Base-by-base conservation (phyloP, 2,888 invertebrate genomes). In the Augochlorella aurata region DNA sequence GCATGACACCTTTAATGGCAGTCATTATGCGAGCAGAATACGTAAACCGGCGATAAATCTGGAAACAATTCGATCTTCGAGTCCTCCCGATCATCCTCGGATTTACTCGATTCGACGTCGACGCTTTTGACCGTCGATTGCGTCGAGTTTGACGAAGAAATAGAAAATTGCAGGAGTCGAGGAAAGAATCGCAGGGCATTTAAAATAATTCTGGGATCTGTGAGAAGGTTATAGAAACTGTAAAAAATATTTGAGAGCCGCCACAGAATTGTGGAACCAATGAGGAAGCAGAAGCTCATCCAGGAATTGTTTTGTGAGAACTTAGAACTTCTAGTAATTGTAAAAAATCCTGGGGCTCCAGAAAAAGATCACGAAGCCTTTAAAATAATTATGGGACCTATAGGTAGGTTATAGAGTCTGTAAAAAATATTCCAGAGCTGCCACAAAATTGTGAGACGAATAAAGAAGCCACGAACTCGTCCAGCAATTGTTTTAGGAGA, bases 11-110 rank as follows among this genome's bases (percentile, higher is more conserved):
- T 65, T 45, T 68, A 86, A 68, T 69, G 81, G 66, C 52, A 67
- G 71, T 85, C 71, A 84, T 87, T 84, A 85, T 73, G 52, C 76
- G 77, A 63, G 10, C 58, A 50, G 69, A 81, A 81, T 79, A 83
- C 81, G 54, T 58, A 65, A 78, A 66, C 52, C 54, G 49, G 71
- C 78, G 77, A 77, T 84, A 77, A 82, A 83, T 78, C 83, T 63
- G 18, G 8, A 29, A n/a, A 38, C 75, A 66, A 58, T 66, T 54
- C 9, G 73, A 70, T 58, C 54, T 58, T 58, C 21, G 21, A 0
- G 21, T 14, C 0, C 1, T 47, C 38, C 5, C 38, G 38, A 38
- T 38, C 5, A 38, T 38, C 38, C 38, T 2, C 7, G 38, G 38
- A 38, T 38, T 38, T 38, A 38, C 38, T 38, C 38, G 38, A 5